Base-by-base conservation (phyloP, 2,113 vertebrate species). In the Xiphophorus hellerii region DNA sequence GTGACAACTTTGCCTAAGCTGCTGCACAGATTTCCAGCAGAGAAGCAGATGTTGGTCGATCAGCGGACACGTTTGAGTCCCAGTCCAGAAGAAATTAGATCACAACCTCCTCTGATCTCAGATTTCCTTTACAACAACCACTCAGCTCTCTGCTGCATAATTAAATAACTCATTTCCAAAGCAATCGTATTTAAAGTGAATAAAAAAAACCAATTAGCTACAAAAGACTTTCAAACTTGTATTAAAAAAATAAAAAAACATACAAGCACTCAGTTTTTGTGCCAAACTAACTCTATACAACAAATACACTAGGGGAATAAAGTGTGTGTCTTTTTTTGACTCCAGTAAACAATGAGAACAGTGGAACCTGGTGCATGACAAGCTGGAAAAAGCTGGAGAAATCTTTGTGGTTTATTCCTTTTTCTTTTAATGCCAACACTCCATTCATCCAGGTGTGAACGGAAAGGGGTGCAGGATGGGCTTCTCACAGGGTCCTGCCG, bases 151-250 rank as follows among this genome's bases (percentile, higher is more conserved):
- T 86, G 51, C 31, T 58, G 37, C 37, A 75, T 66, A 58, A 58
- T 58, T 58, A 58, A 58, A 58, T 58, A 58, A 17, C 8, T n/a
- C 0, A 58, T 58, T 54, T 39, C 30, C 25, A 80, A 71, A 37
- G 39, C 2, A 20, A 72, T 51, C 62, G 58, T 58, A 66, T 10
- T 30, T 70, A 37, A 80, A 33, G 15, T 64, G 66, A 30, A 69
- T 51, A 25, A 58, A 60, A 76, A 62, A 66, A 71, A 66, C 29
- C 29, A 78, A 76, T 78, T 3, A 25, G 33, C 73, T 72, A 73
- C 37, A 76, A 81, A 66, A 75, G 37, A 51, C 77, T 6, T 12
- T 76, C 20, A 81, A 78, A 71, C 61, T 17, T 73, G 12, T 69
- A 65, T 66, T 39, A 27, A 31, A n/a, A 78, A 74, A 69, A 62